Conservation (phyloP, 1,140 invertebrate genomes). For the Aphaenogaster floridana region DNA sequence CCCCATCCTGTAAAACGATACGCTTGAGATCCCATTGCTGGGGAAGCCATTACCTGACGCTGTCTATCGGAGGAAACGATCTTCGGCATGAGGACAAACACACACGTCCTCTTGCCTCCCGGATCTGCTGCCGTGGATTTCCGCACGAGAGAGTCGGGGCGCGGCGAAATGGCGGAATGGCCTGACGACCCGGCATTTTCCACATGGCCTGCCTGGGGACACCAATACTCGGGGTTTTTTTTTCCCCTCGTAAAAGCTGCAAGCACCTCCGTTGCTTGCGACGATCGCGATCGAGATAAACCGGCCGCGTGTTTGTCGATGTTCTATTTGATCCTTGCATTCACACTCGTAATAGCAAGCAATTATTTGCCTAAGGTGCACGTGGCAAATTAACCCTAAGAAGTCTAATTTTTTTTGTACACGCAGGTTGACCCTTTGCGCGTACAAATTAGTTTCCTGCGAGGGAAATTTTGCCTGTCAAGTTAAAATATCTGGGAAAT, state of each 20-base stretch:
- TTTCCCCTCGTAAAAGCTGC: constrained; percentile 41
- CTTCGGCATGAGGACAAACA: constrained; percentile 59
- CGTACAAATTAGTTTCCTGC: neutral
- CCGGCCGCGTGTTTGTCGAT: neutral
- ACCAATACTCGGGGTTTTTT: neutral
- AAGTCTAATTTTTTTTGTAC: neutral
- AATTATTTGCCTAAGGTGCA: neutral
- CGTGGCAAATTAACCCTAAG: neutral
- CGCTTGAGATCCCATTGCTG: constrained; percentile 77
- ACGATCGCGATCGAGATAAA: constrained; percentile 22
- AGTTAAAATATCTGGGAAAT: neutral
- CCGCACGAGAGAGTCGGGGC: constrained; percentile 25
- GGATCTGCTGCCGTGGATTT: constrained; percentile 11
- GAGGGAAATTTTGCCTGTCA: neutral
- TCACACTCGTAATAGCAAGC: neutral
- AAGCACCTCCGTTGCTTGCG: neutral
- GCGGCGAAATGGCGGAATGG: constrained; percentile 41
- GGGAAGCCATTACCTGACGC: constrained; percentile 73
- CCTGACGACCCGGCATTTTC: constrained; percentile 50
- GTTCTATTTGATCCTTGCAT: neutral
- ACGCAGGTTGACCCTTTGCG: neutral
- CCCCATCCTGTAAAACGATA: constrained; percentile 78
- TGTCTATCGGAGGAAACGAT: constrained; percentile 65
- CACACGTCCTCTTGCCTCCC: constrained; percentile 11
- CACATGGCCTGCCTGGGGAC: constrained; percentile 22